Conservation (phyloP, 2,797 vertebrate species). For the Girardinus metallicus region DNA sequence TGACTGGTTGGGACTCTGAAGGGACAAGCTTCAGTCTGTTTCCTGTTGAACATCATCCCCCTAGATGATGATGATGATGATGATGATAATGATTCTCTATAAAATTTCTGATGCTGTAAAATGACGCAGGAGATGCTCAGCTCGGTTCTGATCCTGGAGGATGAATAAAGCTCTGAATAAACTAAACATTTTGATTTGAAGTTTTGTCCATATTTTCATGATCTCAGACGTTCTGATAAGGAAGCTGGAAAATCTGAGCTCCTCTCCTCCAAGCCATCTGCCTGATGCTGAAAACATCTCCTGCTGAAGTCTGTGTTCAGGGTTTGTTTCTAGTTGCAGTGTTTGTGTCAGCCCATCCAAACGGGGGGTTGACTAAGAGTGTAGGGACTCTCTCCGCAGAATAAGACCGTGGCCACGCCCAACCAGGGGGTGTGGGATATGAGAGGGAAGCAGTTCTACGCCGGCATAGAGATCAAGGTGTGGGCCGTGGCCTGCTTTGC, state of each 20-base stretch:
- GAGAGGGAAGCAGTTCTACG: conserved; percentile 99
- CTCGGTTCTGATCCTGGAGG: conserved; percentile 28
- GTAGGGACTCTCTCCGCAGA: conserved; percentile 89
- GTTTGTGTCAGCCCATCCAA: conserved; percentile 45
- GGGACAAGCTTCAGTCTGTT: conserved; percentile 41
- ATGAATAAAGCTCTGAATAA: conserved; percentile 8
- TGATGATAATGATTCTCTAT: neutral
- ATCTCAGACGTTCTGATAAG: neutral
- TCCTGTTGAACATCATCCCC: conserved; percentile 5
- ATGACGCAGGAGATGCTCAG: conserved; percentile 3
- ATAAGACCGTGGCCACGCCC: conserved; percentile 98
- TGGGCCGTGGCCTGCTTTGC: conserved; percentile 99
- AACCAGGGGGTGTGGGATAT: conserved; percentile 99
- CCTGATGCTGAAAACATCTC: neutral
- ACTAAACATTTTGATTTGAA: neutral
- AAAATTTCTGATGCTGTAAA: neutral
- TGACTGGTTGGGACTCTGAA: neutral
- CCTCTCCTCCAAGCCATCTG: neutral
- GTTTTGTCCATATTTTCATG: neutral
- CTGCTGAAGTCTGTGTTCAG: neutral
- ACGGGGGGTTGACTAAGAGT: conserved; percentile 84
- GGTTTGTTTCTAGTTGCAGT: neutral
- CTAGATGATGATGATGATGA: neutral
- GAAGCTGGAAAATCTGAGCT: neutral
- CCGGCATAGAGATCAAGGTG: conserved; percentile 99